Evolutionary conservation across 2,113 vertebrate species (phyloP).

Genomic region (Ariopsis seemanni): DNA sequence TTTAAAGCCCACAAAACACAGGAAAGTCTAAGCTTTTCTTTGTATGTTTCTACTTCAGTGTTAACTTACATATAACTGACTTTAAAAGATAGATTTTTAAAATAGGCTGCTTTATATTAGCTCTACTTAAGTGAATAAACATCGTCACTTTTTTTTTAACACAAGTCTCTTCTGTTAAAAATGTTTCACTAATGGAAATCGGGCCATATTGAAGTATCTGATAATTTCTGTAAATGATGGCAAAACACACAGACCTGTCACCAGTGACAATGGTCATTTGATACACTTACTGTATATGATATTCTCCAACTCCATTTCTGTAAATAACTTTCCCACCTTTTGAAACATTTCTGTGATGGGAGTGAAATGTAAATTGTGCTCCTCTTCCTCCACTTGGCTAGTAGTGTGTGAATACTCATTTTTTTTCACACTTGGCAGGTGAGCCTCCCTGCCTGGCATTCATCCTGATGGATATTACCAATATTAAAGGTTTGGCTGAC

Average conservation of each 20-base stretch:
- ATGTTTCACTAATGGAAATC: not conserved
- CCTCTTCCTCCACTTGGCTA: slow-evolving; percentile 59
- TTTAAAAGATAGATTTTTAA: not conserved
- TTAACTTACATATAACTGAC: not conserved
- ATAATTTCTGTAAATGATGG: not conserved
- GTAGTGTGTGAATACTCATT: slow-evolving; percentile 48
- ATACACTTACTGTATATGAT: not conserved
- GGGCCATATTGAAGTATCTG: not conserved
- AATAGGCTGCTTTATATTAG: not conserved
- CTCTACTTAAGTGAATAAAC: not conserved
- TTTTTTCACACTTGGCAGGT: slow-evolving; percentile 59
- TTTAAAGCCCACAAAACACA: slow-evolving; percentile 23
- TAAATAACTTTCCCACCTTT: not conserved
- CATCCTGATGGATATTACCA: slow-evolving; percentile 64
- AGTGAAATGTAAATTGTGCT: slow-evolving; percentile 63
- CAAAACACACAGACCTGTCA: not conserved
- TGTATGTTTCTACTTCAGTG: not conserved
- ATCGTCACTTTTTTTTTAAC: not conserved
- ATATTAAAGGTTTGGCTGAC: slow-evolving; percentile 66
- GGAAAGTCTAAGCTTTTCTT: not conserved
- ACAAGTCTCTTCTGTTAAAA: not conserved
- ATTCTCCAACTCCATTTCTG: not conserved
- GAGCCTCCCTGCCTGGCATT: slow-evolving; percentile 59
- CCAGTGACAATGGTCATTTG: not conserved
- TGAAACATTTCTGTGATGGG: slow-evolving; percentile 34